These are phyloP conservation scores for Denticeps clupeoides DNA, from an alignment of 2,797 vertebrate genomes.

Conservation along the genomic window DNA sequence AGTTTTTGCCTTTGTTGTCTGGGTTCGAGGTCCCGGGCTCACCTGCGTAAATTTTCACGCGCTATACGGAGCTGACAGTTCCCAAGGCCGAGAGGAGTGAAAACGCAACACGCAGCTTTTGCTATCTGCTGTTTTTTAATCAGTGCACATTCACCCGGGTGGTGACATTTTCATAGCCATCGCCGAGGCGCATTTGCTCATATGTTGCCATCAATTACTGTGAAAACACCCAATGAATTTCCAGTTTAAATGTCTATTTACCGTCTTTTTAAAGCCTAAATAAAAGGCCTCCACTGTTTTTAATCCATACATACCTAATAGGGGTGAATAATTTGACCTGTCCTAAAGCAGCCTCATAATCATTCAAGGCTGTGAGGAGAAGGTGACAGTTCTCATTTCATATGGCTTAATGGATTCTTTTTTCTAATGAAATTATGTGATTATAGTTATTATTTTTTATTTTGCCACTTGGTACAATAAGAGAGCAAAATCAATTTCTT, in stretches of 20 bases:
- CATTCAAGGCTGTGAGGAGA: constrained; percentile 7
- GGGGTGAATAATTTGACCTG: too few species aligned
- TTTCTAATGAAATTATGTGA: neutral
- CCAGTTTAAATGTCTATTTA: too few species aligned
- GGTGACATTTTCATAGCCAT: too few species aligned
- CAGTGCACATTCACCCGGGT: too few species aligned
- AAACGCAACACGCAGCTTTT: too few species aligned
- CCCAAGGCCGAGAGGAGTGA: neutral
- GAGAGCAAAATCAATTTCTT: constrained; percentile 13
- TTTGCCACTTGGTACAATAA: neutral
- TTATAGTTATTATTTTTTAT: neutral
- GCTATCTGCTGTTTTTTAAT: too few species aligned
- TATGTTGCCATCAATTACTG: too few species aligned
- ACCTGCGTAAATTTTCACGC: neutral
- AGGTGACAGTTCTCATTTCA: neutral
- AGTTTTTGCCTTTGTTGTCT: constrained; percentile 10
- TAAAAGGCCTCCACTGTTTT: too few species aligned
- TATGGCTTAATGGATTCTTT: constrained; percentile 7
- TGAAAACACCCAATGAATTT: too few species aligned
- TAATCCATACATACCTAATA: too few species aligned
- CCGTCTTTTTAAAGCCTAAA: too few species aligned
- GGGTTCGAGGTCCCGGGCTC: neutral
- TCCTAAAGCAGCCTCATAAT: neutral
- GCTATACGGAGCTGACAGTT: neutral
- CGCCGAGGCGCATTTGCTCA: too few species aligned